Evolutionary conservation across 2,888 invertebrate species (phyloP).

Genomic region (Leptopilina drosophilae): DNA sequence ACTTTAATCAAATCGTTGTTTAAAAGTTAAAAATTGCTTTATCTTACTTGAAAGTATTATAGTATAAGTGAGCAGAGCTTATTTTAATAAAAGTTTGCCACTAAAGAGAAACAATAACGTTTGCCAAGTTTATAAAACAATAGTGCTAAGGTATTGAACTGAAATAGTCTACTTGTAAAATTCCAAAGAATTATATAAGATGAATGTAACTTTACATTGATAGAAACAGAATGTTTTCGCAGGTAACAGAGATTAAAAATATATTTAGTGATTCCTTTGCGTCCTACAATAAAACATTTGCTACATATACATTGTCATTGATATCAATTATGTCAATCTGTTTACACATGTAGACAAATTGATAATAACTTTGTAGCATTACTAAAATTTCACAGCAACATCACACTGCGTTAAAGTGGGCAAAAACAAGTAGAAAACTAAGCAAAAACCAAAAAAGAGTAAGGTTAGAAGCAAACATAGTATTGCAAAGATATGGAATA

Average conservation of each 20-base stretch:
- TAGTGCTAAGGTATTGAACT: no score
- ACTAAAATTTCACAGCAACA: slow-evolving; percentile 71
- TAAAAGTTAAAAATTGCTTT: no score
- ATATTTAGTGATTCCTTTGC: background rate
- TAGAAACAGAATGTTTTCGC: background rate
- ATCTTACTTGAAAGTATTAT: no score
- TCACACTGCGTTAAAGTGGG: slow-evolving; percentile 70
- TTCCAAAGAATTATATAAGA: no score
- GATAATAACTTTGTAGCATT: slow-evolving; percentile 64
- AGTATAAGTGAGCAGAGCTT: no score
- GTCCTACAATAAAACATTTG: slow-evolving; percentile 43
- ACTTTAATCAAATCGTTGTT: no score
- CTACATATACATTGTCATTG: slow-evolving; percentile 59
- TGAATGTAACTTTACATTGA: no score
- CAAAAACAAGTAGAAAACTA: slow-evolving; percentile 30
- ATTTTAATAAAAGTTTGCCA: no score
- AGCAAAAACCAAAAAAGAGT: slow-evolving; percentile 53
- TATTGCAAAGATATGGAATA: slow-evolving; percentile 54
- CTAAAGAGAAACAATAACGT: no score
- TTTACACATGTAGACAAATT: slow-evolving; percentile 62
- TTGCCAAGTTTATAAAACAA: no score
- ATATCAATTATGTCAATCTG: slow-evolving; percentile 47
- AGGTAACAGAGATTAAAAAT: background rate
- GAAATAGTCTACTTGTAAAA: no score
- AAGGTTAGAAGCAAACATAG: slow-evolving; percentile 62